Evolutionary conservation across 2,888 invertebrate species (phyloP).

Genomic region (Hirtodrosophila confusa): DNA sequence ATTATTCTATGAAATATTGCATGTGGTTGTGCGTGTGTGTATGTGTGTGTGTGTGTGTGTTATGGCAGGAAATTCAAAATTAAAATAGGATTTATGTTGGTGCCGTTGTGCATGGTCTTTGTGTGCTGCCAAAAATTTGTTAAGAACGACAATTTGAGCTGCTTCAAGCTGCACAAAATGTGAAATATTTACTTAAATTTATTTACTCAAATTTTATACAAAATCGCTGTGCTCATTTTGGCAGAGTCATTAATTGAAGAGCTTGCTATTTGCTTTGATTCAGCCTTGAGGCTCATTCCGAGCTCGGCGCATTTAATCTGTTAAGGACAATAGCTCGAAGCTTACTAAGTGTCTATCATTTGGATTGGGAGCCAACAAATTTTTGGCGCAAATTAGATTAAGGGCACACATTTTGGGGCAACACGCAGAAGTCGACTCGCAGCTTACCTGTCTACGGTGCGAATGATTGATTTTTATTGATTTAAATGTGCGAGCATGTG

Average conservation of each 20-base stretch:
- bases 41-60: conserved; percentile 3
- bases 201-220: no score
- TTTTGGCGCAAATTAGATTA: conserved; percentile 60
- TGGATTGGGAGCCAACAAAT: conserved; percentile 33
- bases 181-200: neutral
- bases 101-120: conserved; percentile 7
- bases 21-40: conserved; percentile 13
- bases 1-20: conserved; percentile 52
- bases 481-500: conserved; percentile 50
- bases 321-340: conserved; percentile 16
- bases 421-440: conserved; percentile 7
- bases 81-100: conserved; percentile 53
- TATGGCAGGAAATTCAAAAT: conserved; percentile 29
- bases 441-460: conserved; percentile 28
- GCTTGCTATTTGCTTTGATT: conserved; percentile 7
- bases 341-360: conserved; percentile 50
- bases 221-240: no score
- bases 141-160: neutral
- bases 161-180: neutral
- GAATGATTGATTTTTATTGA: conserved; percentile 76
- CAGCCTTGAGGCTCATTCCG: neutral
- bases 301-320: conserved; percentile 25
- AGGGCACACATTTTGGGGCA: conserved; percentile 35
- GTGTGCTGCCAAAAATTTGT: neutral
- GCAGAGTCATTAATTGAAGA: neutral